Evolutionary conservation across 2,797 vertebrate species (phyloP).

Genomic region (Scolopax rusticola): DNA sequence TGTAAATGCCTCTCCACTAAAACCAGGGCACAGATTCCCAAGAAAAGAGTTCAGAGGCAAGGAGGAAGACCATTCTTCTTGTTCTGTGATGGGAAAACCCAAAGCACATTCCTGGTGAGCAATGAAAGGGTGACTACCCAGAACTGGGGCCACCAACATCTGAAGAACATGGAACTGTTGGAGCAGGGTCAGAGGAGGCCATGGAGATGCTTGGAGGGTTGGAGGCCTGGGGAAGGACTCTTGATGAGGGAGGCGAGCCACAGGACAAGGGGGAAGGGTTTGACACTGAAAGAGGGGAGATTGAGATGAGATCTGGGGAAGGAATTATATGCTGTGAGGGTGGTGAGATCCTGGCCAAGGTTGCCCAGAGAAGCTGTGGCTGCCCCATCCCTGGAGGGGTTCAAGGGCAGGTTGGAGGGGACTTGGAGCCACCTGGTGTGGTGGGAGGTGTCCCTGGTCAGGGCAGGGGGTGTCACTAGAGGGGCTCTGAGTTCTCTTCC

Average conservation of each 20-base stretch:
- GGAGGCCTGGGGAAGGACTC: not conserved
- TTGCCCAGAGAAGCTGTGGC: not conserved
- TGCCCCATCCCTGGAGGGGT: too few species aligned
- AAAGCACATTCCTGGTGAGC: rapidly evolving
- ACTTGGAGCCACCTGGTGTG: not conserved
- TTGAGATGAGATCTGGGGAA: not conserved
- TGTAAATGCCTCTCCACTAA: not conserved
- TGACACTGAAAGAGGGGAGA: too few species aligned
- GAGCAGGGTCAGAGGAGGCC: not conserved
- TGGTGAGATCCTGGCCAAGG: not conserved
- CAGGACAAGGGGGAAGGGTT: not conserved
- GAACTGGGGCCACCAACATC: not conserved
- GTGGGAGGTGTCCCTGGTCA: not conserved
- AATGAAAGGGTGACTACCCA: rapidly evolving
- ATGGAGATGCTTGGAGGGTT: not conserved
- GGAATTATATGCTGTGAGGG: not conserved
- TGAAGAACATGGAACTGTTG: not conserved
- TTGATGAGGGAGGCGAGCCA: not conserved
- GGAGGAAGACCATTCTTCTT: not conserved
- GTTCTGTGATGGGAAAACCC: not conserved
- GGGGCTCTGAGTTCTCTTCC: not conserved
- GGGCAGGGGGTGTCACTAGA: not conserved
- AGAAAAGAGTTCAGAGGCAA: not conserved
- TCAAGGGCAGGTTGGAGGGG: not conserved
- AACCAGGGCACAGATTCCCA: not conserved